Evolutionary conservation across 2,113 vertebrate genomes (phyloP), one percentile per base, ranked within the genome.

Genomic region (Brachionichthys hirsutus): DNA sequence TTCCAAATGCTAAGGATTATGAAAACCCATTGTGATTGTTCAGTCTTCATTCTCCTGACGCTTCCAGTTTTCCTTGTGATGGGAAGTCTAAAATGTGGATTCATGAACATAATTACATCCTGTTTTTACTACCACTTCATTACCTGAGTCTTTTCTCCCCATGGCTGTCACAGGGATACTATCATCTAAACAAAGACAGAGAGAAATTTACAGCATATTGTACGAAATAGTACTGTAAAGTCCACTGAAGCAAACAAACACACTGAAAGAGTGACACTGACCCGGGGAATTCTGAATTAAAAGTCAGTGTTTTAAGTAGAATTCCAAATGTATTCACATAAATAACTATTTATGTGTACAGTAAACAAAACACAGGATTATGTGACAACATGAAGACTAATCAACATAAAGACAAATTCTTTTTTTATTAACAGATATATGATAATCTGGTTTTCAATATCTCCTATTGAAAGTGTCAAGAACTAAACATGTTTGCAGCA

Each of bases 131-230:
- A 55, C 52, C 43, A 16, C 42, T 77, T 73, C 55, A 86, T 92
- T 93, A 99, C 95, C 96, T 98, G 95, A 98, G 85, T 97, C 94
- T 89, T 98, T 99, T 88, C 96, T 97, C 80, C 91, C 94, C 82
- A 83, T 90, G 77, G 89, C 67, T 83, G 90, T 84, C 86, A 94
- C 87, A 87, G 92, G 90, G 89, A 92, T 89, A 89, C 91, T 92
- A 92, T 94, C 90, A 95, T 95, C 96, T 99, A 92, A 92, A 98
- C 93, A 92, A 89, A 92, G 93, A 96, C 89, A 89, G 56, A 92
- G 72, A 93, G 77, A 91, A 66, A 80, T 90, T 90, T 89, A 91
- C 88, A 91, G 87, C 85, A 92, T 87, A 91, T 91, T 86, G 75
- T 82, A 75, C 70, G 38, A 66, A 91, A 90, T 87, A 90, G 53